Percentiles rank a stretch among this genome's conserved stretches.
Evolutionary conservation across 2,888 invertebrate genomes (phyloP).

Genomic region (Drosophila paucipuncta): DNA sequence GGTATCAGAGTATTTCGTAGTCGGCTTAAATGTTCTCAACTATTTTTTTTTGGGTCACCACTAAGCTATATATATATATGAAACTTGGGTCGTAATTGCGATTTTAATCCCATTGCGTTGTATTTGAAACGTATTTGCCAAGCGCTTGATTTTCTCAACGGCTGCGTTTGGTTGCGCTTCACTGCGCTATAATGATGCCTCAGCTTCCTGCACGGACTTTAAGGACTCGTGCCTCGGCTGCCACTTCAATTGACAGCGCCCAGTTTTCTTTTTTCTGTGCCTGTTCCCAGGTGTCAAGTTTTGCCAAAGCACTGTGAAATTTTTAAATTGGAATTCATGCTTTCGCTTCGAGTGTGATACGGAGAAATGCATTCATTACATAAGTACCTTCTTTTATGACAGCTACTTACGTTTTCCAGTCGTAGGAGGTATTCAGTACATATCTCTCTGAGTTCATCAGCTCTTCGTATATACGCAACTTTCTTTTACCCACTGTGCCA

Average conservation of each 20-base stretch:
- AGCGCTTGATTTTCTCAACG: conserved; percentile 67
- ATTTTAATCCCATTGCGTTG: conserved; percentile 68
- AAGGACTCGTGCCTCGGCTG: conserved; percentile 23
- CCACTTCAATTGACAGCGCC: conserved; percentile 48
- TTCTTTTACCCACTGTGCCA: conserved; percentile 39
- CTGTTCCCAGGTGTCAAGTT: conserved; percentile 25
- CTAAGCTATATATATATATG: neutral
- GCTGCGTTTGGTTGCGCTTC: conserved; percentile 43
- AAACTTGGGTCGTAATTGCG: conserved; percentile 52
- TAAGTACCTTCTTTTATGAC: neutral
- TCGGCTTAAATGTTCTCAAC: neutral
- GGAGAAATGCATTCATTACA: neutral
- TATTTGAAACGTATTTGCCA: conserved; percentile 56
- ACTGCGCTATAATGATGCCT: conserved; percentile 58
- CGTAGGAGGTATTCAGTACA: neutral
- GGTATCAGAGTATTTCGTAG: neutral
- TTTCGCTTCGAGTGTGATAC: neutral
- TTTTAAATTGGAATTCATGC: neutral
- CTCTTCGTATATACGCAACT: neutral
- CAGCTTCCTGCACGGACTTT: conserved; percentile 25
- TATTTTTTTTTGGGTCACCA: conserved; percentile 13
- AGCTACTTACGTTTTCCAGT: neutral
- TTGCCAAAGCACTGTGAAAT: conserved; percentile 23
- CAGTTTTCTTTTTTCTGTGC: neutral
- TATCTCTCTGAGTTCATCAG: neutral